Percentiles rank a stretch among this genome's conserved stretches.
phyloP scores from a whole-genome alignment of 2,797 vertebrate genomes.

The Bovichtus variegatus region DNA sequence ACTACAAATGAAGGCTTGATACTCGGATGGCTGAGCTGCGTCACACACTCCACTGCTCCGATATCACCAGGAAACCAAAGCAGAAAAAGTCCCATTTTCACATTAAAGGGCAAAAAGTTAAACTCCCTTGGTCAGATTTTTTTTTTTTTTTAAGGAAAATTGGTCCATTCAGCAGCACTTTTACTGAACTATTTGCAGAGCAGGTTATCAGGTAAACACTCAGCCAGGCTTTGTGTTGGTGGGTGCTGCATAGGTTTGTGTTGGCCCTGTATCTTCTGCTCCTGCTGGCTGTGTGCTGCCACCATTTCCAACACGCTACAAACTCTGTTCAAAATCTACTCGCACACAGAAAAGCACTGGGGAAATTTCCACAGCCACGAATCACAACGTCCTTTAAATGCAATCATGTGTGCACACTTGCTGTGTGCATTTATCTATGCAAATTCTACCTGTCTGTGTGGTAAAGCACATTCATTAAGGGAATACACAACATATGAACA shows the following conservation, averaged over 20 bases:
- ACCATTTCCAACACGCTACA: neutral
- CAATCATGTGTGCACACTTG: neutral
- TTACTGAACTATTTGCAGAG: neutral
- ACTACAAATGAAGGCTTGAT: conserved; percentile 18
- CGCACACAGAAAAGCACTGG: neutral
- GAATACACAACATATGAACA: neutral
- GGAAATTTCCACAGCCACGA: neutral
- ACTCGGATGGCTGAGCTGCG: conserved; percentile 37
- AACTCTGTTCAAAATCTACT: neutral
- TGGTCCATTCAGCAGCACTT: neutral
- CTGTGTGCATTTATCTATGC: neutral
- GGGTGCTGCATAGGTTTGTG: neutral
- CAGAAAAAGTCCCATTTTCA: neutral
- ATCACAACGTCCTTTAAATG: neutral
- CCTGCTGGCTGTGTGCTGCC: neutral
- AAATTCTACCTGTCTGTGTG: neutral
- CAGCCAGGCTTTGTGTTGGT: neutral
- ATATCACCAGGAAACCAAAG: neutral
- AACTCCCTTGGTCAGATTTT: neutral
- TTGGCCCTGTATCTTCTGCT: neutral
- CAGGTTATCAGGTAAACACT: conserved; percentile 16
- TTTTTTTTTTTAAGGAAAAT: neutral
- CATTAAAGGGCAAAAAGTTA: neutral
- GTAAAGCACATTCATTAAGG: neutral
- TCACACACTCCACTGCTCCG: conserved; percentile 32